Base-by-base conservation (phyloP, 2,888 invertebrate genomes). In the Tipula confusa region DNA sequence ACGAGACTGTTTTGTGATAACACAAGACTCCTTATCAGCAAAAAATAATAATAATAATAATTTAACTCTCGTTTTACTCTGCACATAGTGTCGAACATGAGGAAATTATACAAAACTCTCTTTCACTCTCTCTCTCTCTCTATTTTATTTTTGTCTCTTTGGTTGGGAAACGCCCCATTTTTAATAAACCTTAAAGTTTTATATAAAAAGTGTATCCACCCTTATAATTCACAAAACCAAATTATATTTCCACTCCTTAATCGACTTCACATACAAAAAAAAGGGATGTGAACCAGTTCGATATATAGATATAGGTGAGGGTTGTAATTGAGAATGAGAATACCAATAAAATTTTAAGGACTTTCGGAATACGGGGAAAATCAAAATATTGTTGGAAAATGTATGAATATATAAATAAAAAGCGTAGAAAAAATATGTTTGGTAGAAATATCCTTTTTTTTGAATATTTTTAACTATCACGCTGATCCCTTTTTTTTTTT, bases 401-500 rank as follows among this genome's bases (percentile, higher is more conserved):
- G 64, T 64, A 64, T 64, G 64, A 24, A 64, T 64, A 64, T n/a
- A n/a, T 64, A 64, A 64, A 64, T 64, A 64, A 64, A 64, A 64
- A 64, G 64, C 64, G 64, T 64, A 7, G 64, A 64, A 64, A 64
- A 64, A 64, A 64, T 64, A 64, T 64, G 64, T 64, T 64, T 64
- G 64, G 64, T 64, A 24, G 64, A 64, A 64, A 64, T 43, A n/a
- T 43, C 15, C 15, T 43, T 43, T 43, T 43, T 43, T 13, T 43
- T 5, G 43, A 43, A 43, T 43, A 43, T 43, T 64, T 64, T 64
- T 64, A 18, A 64, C 64, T 64, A 64, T 24, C 64, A 24, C 64
- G 9, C 64, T 64, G 64, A 64, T 64, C 64, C 64, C 24, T 64
- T 64, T 24, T 48, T 64, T 64, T 64, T 48, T 64, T 64, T 64